Conservation (phyloP, 2,888 invertebrate genomes). For the Oxytorus armatus region DNA sequence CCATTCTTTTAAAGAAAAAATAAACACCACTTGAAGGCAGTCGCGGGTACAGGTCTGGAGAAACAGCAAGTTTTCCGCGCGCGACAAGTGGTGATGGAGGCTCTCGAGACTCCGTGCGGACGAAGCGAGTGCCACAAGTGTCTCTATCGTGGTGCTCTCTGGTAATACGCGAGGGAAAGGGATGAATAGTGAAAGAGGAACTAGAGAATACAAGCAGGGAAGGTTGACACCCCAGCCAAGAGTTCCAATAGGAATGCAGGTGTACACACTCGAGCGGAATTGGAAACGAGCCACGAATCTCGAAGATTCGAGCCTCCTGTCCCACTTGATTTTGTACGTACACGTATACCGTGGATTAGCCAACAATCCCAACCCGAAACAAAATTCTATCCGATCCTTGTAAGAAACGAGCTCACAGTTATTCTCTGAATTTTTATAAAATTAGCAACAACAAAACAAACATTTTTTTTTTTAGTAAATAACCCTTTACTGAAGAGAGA, state of each 20-base stretch:
- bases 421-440: neutral
- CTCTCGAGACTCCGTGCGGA: slow-evolving; percentile 50
- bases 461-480: neutral
- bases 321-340: slow-evolving; percentile 28
- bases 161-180: slow-evolving; percentile 40
- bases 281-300: slow-evolving; percentile 66
- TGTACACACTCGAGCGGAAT: slow-evolving; percentile 54
- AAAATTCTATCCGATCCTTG: slow-evolving; percentile 9
- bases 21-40: slow-evolving; percentile 46
- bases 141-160: slow-evolving; percentile 35
- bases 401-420: slow-evolving; percentile 21
- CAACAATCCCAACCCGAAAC: slow-evolving; percentile 23
- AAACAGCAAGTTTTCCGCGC: slow-evolving; percentile 56
- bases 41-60: slow-evolving; percentile 19
- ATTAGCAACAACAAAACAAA: neutral
- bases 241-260: slow-evolving; percentile 63
- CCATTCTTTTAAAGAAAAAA: slow-evolving; percentile 54
- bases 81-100: slow-evolving; percentile 61
- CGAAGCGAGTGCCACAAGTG: slow-evolving; percentile 64
- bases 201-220: slow-evolving; percentile 15
- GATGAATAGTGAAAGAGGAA: slow-evolving; percentile 39
- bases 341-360: slow-evolving; percentile 39
- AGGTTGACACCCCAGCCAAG: slow-evolving; percentile 14
- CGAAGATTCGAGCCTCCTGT: slow-evolving; percentile 17
- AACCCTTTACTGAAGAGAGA: no score